A percentile compares a stretch with the other conserved stretches of the same genome.
Evolutionary conservation across 2,888 invertebrate genomes (phyloP).

Genomic region (Stenolophus ochropezus): DNA sequence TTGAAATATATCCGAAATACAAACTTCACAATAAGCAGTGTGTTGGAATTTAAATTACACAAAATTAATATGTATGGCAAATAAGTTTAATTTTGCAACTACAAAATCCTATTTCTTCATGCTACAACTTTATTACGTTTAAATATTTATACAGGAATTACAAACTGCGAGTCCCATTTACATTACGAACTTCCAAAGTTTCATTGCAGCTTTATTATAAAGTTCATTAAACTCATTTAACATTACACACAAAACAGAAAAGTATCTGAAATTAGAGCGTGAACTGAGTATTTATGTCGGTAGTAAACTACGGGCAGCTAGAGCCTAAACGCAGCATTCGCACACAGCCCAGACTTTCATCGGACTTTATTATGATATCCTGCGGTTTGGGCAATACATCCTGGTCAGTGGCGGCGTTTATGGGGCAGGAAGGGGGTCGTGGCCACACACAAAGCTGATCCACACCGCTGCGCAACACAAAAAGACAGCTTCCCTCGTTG

Average conservation of each 20-base stretch:
- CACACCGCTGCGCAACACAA: slow-evolving; percentile 22
- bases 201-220: background rate
- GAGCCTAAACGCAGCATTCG: slow-evolving; percentile 6
- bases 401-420: slow-evolving; percentile 40
- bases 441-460: slow-evolving; percentile 16
- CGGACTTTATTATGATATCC: slow-evolving; percentile 48
- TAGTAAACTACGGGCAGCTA: background rate
- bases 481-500: slow-evolving; percentile 39
- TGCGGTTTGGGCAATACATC: slow-evolving; percentile 50
- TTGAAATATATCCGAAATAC: too few relatives aligned
- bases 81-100: background rate
- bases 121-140: background rate
- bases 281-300: background rate
- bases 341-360: slow-evolving; percentile 3
- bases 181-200: background rate
- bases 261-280: background rate
- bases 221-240: background rate
- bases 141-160: background rate
- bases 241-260: background rate
- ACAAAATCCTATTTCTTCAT: background rate
- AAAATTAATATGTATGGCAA: too few relatives aligned
- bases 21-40: too few relatives aligned
- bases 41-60: too few relatives aligned
- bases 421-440: background rate
- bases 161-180: background rate